Base-by-base conservation (phyloP, 2,888 invertebrate species). In the Rugalucina vietnamica region DNA sequence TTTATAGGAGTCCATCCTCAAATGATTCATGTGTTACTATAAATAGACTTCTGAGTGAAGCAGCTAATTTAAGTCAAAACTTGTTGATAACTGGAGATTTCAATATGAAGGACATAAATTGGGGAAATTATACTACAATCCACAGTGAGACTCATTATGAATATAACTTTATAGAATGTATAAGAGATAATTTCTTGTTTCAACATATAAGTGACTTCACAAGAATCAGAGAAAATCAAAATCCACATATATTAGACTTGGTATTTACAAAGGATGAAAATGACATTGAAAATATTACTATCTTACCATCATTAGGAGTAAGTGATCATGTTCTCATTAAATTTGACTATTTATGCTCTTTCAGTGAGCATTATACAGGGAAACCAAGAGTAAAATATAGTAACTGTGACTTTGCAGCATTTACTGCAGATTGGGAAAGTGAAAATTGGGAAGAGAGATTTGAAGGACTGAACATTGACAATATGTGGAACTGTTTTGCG, bases 91-190 rank as follows among this genome's bases (percentile, higher is more conserved):
- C 77, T 10, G 77, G 77, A n/a, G 77, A 77, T 24, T 77, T 77
- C n/a, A 77, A 77, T 39, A 77, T 77, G 77, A 77, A 77, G 24
- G 77, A 77, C 50, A 77, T 77, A 27, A 43, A 77, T 43, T 77
- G 77, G 77, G 29, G 1, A 49, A 69, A 29, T 24, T 77, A 49
- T 49, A 77, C 77, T 21, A 77, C 77, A 4, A 32, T 69, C 14
- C 77, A 77, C 54, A 70, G 14, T 49, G 77, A 77, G 43, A 50
- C 32, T 24, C 77, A 77, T 43, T 21, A 77, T 49, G 77, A 77
- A 32, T 37, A 43, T 77, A 24, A 24, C 12, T 60, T 76, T 79
- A 72, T 79, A n/a, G 72, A 79, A 72, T 71, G 57, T 71, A 60
- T 72, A 21, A 18, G 70, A 14, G 75, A 71, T 49, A 79, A 76